phyloP scores from a whole-genome alignment of 2,113 vertebrate genomes.

The Eubucco bourcierii region DNA sequence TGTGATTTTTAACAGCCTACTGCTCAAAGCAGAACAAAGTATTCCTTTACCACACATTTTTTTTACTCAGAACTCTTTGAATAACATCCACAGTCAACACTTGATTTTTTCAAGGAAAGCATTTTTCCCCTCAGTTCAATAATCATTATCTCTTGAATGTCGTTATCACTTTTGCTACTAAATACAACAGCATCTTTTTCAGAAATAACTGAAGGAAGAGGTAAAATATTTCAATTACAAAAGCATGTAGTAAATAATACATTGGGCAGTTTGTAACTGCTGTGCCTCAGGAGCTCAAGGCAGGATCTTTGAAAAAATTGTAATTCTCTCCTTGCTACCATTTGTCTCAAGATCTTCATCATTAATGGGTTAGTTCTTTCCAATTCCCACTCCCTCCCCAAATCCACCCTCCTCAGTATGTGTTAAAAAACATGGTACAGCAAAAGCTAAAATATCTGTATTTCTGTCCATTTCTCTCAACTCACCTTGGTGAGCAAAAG shows the following conservation, averaged over 20 bases:
- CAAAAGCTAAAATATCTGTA: too few relatives aligned
- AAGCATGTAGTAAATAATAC: not conserved
- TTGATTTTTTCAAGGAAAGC: constrained; percentile 5
- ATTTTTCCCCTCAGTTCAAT: not conserved
- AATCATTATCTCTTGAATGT: not conserved
- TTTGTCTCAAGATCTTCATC: not conserved
- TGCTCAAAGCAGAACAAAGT: constrained; percentile 48
- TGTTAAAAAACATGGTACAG: not conserved
- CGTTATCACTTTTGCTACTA: not conserved
- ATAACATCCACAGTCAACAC: constrained; percentile 37
- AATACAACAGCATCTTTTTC: not conserved
- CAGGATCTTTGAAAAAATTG: not conserved
- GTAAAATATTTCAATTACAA: constrained; percentile 32
- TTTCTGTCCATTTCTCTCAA: not conserved
- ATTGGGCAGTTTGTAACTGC: not conserved
- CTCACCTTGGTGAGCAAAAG: not conserved
- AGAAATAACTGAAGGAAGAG: constrained; percentile 54
- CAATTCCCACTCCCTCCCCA: not conserved
- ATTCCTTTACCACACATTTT: constrained; percentile 8
- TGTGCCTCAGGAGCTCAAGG: not conserved
- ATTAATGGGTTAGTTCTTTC: not conserved
- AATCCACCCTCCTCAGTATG: not conserved
- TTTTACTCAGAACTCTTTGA: constrained; percentile 28
- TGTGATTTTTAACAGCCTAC: constrained; percentile 20
- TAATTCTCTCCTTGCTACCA: not conserved